Evolutionary conservation across 1,140 invertebrate genomes (phyloP).

Genomic region (Branchinecta lynchi): DNA sequence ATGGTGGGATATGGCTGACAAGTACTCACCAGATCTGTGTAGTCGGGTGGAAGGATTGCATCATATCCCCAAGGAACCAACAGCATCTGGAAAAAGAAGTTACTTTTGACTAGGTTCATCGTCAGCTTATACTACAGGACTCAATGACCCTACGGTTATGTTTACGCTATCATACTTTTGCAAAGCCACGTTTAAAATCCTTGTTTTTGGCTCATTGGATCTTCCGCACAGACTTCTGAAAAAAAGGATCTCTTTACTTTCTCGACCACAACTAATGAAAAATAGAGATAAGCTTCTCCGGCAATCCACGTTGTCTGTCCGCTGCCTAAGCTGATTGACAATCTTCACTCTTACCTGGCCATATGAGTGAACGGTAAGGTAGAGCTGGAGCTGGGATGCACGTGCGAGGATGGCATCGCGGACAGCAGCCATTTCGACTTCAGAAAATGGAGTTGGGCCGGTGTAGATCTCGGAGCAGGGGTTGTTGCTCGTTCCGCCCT

Average conservation of each 20-base stretch:
- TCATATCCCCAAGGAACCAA: neutral
- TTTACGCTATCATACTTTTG: too few relatives aligned
- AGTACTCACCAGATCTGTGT: neutral
- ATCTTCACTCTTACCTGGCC: constrained; percentile 19
- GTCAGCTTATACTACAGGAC: too few relatives aligned
- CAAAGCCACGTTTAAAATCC: too few relatives aligned
- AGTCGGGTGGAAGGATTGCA: neutral
- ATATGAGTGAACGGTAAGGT: constrained; percentile 38
- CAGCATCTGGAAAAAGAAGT: neutral
- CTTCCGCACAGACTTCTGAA: too few relatives aligned
- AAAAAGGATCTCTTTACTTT: too few relatives aligned
- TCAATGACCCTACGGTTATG: too few relatives aligned
- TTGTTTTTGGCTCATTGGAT: too few relatives aligned
- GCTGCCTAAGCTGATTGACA: too few relatives aligned
- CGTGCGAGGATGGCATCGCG: constrained; percentile 33
- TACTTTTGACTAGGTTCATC: too few relatives aligned
- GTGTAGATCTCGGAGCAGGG: constrained; percentile 42
- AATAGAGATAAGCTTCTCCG: too few relatives aligned
- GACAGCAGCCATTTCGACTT: constrained; percentile 42
- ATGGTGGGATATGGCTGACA: neutral
- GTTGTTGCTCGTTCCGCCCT: constrained; percentile 40
- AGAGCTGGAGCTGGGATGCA: constrained; percentile 34
- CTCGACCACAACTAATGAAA: too few relatives aligned
- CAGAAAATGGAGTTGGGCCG: constrained; percentile 46
- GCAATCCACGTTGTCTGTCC: too few relatives aligned